Evolutionary conservation across 2,888 invertebrate species (phyloP).

Genomic region (Capitulum mitella): DNA sequence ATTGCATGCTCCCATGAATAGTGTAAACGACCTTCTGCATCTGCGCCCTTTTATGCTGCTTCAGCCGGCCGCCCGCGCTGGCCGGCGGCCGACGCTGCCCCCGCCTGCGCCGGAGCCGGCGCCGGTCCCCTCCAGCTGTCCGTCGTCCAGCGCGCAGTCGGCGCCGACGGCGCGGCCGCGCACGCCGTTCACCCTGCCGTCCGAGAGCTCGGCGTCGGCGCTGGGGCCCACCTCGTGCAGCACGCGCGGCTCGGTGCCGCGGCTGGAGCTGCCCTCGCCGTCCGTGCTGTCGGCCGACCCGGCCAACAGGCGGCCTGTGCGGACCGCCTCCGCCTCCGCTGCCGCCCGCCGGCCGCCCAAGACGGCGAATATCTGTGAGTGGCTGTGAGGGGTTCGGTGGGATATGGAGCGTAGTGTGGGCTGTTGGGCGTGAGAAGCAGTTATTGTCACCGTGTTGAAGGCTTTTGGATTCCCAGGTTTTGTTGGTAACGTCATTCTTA

Average conservation of each 20-base stretch:
- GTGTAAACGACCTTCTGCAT: no score
- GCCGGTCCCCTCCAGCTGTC: no score
- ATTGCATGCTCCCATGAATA: no score
- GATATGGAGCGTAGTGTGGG: no score
- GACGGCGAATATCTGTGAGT: not conserved
- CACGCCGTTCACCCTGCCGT: slow-evolving; percentile 1
- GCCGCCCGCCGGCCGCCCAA: not conserved
- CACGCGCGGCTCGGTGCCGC: slow-evolving; percentile 2
- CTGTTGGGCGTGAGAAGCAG: no score
- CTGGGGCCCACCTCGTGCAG: not conserved
- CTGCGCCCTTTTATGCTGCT: no score
- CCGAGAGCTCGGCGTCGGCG: not conserved
- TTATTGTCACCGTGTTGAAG: no score
- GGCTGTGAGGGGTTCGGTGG: no score
- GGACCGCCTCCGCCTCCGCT: not conserved
- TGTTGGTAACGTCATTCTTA: no score
- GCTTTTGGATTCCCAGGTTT: no score
- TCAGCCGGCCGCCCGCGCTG: not conserved
- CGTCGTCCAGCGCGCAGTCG: no score
- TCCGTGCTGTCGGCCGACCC: not conserved
- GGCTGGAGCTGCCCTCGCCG: not conserved
- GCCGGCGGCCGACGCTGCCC: not conserved
- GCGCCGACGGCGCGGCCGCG: not conserved
- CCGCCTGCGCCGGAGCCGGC: not conserved
- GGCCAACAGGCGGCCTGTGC: not conserved